Evolutionary conservation across 2,888 invertebrate genomes (phyloP).

Genomic region (Drosophila siamana): DNA sequence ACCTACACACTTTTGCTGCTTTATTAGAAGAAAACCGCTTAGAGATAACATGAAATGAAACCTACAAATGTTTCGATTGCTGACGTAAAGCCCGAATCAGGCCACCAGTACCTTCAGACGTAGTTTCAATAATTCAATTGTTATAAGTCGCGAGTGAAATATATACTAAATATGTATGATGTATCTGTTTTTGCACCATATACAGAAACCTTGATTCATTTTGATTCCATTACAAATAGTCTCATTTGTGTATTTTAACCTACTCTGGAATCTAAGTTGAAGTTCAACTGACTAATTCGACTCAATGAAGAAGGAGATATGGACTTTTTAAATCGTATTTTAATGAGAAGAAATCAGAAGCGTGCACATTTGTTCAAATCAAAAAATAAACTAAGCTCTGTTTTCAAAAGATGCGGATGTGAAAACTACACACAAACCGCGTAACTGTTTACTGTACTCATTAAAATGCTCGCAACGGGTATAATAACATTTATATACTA

Average conservation of each 20-base stretch:
- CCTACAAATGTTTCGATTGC: conserved; percentile 9
- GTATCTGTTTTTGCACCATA: too few species aligned
- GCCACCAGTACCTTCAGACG: conserved; percentile 13
- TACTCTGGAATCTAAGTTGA: too few species aligned
- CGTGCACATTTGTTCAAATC: not conserved
- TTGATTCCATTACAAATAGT: not conserved
- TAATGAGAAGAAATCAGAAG: not conserved
- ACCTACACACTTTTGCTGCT: conserved; percentile 4
- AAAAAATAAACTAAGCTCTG: not conserved
- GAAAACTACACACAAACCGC: not conserved
- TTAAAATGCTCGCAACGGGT: not conserved
- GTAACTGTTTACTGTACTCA: not conserved
- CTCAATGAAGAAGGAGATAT: too few species aligned
- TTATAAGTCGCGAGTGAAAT: not conserved
- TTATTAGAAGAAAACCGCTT: conserved; percentile 7
- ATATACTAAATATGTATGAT: not conserved
- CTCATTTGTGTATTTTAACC: too few species aligned
- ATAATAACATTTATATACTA: not conserved
- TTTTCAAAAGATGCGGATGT: not conserved
- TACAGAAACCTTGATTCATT: not conserved
- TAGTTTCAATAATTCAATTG: conserved; percentile 1
- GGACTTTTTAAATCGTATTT: not conserved
- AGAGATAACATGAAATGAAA: conserved; percentile 13
- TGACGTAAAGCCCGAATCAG: conserved; percentile 28
- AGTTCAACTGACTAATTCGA: too few species aligned